Evolutionary conservation across 2,888 invertebrate genomes (phyloP).

Genomic region (Xestobium rufovillosum): DNA sequence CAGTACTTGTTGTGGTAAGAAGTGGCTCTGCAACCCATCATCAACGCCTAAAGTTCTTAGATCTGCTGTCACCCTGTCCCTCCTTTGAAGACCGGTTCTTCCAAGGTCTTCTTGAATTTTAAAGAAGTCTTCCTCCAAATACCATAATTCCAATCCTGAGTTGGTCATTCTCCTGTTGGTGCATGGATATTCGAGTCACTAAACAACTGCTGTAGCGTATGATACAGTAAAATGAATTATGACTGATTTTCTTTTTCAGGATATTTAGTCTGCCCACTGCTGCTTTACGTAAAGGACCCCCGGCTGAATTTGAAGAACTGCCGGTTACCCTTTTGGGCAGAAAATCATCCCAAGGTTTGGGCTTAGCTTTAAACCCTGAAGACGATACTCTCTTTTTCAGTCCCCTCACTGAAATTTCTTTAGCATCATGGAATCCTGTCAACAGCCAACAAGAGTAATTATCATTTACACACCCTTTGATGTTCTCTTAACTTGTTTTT

Average conservation of each 20-base stretch:
- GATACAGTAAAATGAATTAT: no score
- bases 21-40: no score
- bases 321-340: constrained; percentile 72
- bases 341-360: constrained; percentile 78
- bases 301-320: constrained; percentile 59
- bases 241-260: constrained; percentile 41
- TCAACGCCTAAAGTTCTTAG: no score
- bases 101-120: no score
- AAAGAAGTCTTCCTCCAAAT: no score
- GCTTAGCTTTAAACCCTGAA: constrained; percentile 60
- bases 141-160: no score
- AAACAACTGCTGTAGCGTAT: no score
- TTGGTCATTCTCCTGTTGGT: no score
- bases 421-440: constrained; percentile 72
- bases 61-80: no score
- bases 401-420: constrained; percentile 71
- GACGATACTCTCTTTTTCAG: constrained; percentile 72
- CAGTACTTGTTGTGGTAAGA: no score
- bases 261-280: constrained; percentile 71
- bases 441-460: constrained; percentile 62
- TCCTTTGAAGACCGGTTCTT: no score
- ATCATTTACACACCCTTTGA: constrained; percentile 5
- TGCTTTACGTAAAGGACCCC: constrained; percentile 64
- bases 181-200: no score
- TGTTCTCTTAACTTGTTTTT: not conserved